Evolutionary conservation across 2,888 invertebrate species (phyloP).

Genomic region (Caenorhabditis wallacei): DNA sequence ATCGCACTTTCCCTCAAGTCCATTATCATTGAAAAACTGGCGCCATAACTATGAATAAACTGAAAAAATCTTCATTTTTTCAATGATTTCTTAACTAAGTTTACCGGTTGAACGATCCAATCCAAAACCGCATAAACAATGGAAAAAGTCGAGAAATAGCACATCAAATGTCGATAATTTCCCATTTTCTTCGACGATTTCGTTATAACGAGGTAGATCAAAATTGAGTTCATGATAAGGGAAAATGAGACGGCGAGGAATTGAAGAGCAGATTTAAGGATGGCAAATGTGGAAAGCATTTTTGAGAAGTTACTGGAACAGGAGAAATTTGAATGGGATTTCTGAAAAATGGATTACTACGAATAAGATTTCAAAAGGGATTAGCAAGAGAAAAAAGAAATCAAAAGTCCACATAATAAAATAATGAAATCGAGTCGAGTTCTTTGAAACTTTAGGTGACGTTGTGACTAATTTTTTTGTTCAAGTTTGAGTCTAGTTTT

Average conservation of each 20-base stretch:
- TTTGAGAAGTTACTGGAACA: too few species aligned
- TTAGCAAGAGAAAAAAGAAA: neutral
- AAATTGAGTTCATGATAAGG: constrained; percentile 30
- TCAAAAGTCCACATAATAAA: neutral
- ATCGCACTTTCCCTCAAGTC: constrained; percentile 13
- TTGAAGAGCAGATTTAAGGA: constrained; percentile 17
- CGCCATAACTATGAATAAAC: constrained; percentile 41
- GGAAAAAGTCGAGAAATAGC: constrained; percentile 42
- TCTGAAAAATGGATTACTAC: neutral
- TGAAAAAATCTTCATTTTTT: constrained; percentile 6
- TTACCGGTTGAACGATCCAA: constrained; percentile 46
- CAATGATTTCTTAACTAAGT: too few species aligned
- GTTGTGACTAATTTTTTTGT: too few species aligned
- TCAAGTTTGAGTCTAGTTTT: too few species aligned
- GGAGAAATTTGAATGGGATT: neutral
- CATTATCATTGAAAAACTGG: constrained; percentile 49
- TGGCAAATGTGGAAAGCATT: constrained; percentile 6
- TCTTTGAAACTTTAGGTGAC: too few species aligned
- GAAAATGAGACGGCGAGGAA: constrained; percentile 21
- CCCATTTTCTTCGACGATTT: constrained; percentile 59
- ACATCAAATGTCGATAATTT: constrained; percentile 49
- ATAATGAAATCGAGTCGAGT: too few species aligned
- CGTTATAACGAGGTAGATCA: constrained; percentile 43
- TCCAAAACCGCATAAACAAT: constrained; percentile 46
- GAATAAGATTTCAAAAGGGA: neutral